Conservation (phyloP, 2,113 vertebrate species). For the Hydrochoerus hydrochaeris region DNA sequence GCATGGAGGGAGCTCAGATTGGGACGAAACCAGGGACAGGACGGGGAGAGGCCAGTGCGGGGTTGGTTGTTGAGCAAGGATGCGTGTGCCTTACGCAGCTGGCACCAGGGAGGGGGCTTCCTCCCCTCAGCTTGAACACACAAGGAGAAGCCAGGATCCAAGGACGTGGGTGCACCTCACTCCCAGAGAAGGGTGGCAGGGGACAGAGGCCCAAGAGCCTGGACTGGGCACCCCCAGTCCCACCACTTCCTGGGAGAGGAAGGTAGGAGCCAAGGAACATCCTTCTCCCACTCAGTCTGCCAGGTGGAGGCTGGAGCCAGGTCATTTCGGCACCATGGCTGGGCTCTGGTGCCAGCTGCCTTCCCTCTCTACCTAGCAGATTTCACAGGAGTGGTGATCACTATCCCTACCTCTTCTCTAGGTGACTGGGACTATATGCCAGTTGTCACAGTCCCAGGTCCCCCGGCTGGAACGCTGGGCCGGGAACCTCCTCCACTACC, state of each 20-base stretch:
- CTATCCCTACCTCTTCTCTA: not conserved
- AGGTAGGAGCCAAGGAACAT: not conserved
- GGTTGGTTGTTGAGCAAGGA: not conserved
- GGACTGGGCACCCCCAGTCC: not conserved
- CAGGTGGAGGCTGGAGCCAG: not conserved
- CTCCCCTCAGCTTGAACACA: not conserved
- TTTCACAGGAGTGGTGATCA: not conserved
- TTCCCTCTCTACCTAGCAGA: not conserved
- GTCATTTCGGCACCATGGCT: not conserved
- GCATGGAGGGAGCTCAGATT: not conserved
- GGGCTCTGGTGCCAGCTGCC: not conserved
- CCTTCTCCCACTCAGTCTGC: not conserved
- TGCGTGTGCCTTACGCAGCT: not conserved
- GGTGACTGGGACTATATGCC: not conserved
- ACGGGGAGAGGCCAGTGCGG: not conserved
- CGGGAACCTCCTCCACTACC: not conserved
- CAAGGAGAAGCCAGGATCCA: not conserved
- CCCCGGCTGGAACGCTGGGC: not conserved
- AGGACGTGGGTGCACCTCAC: not conserved
- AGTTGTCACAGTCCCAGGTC: not conserved
- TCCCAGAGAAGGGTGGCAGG: not conserved
- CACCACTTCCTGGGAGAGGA: not conserved
- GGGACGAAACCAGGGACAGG: not conserved
- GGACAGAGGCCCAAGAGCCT: not conserved
- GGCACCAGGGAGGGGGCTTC: not conserved